A percentile compares a stretch with the other conserved stretches of the same genome.
Evolutionary conservation across 2,888 invertebrate species (phyloP).

Genomic region (Tethea ocularis): DNA sequence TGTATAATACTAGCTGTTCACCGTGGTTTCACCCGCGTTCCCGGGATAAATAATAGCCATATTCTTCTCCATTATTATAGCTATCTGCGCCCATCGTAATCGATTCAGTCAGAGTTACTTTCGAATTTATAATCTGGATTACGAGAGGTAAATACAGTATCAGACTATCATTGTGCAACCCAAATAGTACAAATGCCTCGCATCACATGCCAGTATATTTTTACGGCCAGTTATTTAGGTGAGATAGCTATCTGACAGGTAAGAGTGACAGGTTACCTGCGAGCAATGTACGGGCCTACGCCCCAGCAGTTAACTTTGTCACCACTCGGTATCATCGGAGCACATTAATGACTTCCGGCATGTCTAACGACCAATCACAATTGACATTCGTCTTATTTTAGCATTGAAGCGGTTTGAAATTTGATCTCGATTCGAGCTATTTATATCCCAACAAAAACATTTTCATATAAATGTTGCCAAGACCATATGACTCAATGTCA

Average conservation of each 20-base stretch:
- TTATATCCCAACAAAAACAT: too few species aligned
- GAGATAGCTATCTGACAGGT: neutral
- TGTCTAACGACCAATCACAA: conserved; percentile 1
- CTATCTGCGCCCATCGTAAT: too few species aligned
- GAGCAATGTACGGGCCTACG: neutral
- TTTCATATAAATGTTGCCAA: too few species aligned
- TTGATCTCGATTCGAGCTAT: neutral
- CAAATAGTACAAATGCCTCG: neutral
- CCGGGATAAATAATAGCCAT: too few species aligned
- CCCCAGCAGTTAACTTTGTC: conserved; percentile 1
- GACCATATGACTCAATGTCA: too few species aligned
- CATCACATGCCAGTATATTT: neutral
- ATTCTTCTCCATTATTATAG: too few species aligned
- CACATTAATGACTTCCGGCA: neutral
- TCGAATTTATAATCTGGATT: too few species aligned
- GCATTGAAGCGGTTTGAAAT: neutral
- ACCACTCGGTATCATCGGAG: neutral
- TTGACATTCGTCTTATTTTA: neutral
- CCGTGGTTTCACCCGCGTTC: too few species aligned
- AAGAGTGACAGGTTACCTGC: neutral
- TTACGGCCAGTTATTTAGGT: neutral
- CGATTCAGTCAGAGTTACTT: too few species aligned
- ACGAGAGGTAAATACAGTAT: too few species aligned
- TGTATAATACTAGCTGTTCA: too few species aligned
- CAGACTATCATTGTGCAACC: too few species aligned